Base-by-base conservation (phyloP, 2,113 vertebrate species). In the Zosterops lateralis region DNA sequence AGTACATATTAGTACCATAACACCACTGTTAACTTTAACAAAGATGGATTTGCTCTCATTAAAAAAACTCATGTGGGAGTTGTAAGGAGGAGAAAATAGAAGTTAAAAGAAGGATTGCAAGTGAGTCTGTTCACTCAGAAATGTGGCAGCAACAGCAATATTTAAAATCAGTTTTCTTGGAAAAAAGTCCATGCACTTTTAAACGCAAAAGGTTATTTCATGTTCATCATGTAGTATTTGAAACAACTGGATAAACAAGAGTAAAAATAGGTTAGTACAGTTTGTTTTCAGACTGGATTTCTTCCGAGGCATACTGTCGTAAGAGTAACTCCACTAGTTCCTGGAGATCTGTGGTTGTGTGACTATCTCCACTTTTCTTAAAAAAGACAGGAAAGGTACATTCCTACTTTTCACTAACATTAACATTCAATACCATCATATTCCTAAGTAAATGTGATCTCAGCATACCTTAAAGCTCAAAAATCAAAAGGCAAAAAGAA, bases 1-100 rank as follows among this genome's bases (percentile, higher is more conserved):
- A 61, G 29, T 50, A 45, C 0, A 0, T 64, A 8, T 42, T 62
- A 56, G 4, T 34, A 58, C 31, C 4, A 1, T 15, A 56, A 61
- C 29, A 36, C 8, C 29, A 42, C 48, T 16, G 10, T 26, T 75
- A 83, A 34, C 12, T 80, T 90, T 26, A 66, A 72, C 34, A 64
- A 79, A 89, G 48, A 50, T 42, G 32, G 25, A 42, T 60, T 72
- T 44, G 7, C 14, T 62, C 26, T 29, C 26, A 25, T 58, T 53
- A 28, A 29, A 66, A 85, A 29, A 5, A 38, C 4, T 0, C 18
- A n/a, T n/a, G 26, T 7, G 20, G 53, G 53, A 72, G 29, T 67
- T 60, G 17, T 47, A 60, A 70, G 57, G 57, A 90, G 47, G 22
- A 54, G 26, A 68, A 82, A 82, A 36, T 50, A 92, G 25, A 51